Conservation (phyloP, 1,140 invertebrate genomes). For the Apis laboriosa region DNA sequence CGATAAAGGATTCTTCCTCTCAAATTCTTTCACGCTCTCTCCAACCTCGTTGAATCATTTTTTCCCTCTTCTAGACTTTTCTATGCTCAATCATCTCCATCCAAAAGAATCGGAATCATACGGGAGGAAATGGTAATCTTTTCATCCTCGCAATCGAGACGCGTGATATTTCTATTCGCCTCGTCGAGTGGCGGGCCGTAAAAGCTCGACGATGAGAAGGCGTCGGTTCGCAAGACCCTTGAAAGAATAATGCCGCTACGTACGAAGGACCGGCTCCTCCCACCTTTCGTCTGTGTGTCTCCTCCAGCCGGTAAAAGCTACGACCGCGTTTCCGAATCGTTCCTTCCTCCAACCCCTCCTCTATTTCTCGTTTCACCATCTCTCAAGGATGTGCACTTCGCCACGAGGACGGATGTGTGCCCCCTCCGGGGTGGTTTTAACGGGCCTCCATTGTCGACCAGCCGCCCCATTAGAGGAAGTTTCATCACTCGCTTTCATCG, state of each 20-base stretch:
- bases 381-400: constrained; percentile 45
- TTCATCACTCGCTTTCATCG: constrained; percentile 9
- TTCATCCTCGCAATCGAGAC: constrained; percentile 36
- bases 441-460: constrained; percentile 50
- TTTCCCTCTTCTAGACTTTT: no score
- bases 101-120: no score
- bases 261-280: constrained; percentile 45
- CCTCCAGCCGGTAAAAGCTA: constrained; percentile 55
- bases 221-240: constrained; percentile 49
- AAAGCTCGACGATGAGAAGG: constrained; percentile 50
- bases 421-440: constrained; percentile 49
- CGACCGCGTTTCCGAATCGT: constrained; percentile 40
- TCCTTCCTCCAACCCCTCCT: not conserved
- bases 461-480: constrained; percentile 47
- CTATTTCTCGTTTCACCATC: not conserved
- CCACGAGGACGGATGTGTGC: constrained; percentile 37
- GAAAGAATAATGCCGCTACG: constrained; percentile 60
- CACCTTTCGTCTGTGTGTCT: constrained; percentile 19
- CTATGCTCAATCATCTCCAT: no score
- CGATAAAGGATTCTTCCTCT: no score
- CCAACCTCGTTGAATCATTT: no score
- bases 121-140: not conserved
- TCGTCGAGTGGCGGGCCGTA: constrained; percentile 41
- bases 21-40: no score
- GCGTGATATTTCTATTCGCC: constrained; percentile 48